phyloP scores from a whole-genome alignment of 2,888 invertebrate genomes.

The Cerastis rubricosa region DNA sequence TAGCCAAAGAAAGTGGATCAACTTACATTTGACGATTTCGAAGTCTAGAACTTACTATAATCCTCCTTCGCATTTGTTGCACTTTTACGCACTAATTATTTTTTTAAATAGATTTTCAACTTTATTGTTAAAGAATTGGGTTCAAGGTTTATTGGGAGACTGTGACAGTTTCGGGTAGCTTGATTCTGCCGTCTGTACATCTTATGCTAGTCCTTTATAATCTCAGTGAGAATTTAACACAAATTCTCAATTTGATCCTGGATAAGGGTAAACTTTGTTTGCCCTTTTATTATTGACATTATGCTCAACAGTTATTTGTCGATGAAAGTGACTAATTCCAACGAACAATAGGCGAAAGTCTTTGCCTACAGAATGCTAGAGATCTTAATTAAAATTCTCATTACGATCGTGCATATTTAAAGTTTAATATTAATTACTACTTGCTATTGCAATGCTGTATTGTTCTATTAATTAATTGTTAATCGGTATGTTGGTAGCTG shows the following conservation, averaged over 20 bases:
- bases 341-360: constrained; percentile 52
- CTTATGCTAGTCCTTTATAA: not conserved
- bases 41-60: not conserved
- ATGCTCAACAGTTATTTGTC: constrained; percentile 18
- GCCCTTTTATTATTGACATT: constrained; percentile 15
- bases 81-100: not conserved
- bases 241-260: not conserved
- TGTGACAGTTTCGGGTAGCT: too few relatives aligned
- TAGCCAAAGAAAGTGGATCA: not conserved
- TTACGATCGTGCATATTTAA: constrained; percentile 28
- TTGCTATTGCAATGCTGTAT: constrained; percentile 35
- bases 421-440: constrained; percentile 37
- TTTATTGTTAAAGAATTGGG: too few relatives aligned
- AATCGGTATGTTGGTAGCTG: constrained; percentile 5
- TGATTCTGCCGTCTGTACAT: too few relatives aligned
- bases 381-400: constrained; percentile 50
- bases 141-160: too few relatives aligned
- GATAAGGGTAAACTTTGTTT: not conserved
- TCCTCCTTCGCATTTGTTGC: not conserved
- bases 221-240: not conserved
- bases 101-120: too few relatives aligned
- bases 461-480: constrained; percentile 40
- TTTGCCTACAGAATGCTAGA: constrained; percentile 24
- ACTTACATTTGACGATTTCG: not conserved
- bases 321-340: constrained; percentile 46